Percentiles rank a stretch among this genome's conserved stretches.
Conservation (phyloP, 2,113 vertebrate genomes). For the Chlamydotis undulata region DNA sequence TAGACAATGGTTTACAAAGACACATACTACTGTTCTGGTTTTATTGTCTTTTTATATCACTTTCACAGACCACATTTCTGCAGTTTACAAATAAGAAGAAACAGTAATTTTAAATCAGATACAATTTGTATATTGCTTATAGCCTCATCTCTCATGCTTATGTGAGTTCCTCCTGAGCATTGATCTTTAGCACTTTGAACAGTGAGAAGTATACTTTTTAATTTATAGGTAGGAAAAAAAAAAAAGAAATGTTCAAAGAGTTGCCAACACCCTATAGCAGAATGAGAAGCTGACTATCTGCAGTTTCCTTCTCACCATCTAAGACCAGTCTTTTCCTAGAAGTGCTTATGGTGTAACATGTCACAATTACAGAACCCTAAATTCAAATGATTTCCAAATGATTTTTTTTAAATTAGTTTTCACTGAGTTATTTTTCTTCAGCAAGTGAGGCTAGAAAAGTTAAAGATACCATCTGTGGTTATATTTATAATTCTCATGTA, state of each 20-base stretch:
- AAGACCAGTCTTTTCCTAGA: neutral
- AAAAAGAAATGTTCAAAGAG: neutral
- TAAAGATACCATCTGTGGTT: conserved; percentile 56
- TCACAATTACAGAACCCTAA: neutral
- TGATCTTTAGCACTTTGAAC: neutral
- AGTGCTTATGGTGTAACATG: neutral
- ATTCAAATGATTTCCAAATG: neutral
- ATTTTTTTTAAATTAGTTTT: neutral
- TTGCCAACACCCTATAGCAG: neutral
- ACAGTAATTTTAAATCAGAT: neutral
- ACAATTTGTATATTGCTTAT: neutral
- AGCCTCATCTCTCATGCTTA: neutral
- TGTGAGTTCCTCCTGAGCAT: neutral
- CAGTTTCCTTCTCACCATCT: neutral
- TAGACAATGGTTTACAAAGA: neutral
- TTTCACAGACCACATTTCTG: neutral
- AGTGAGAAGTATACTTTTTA: neutral
- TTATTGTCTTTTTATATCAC: neutral
- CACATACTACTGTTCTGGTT: neutral
- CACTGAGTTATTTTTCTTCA: conserved; percentile 16
- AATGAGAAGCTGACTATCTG: neutral
- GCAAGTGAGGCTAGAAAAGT: conserved; percentile 37
- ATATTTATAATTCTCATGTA: conserved; percentile 52
- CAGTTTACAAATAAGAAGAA: neutral
- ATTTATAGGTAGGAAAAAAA: neutral